Evolutionary conservation across 1,140 invertebrate genomes (phyloP).

Genomic region (Chlorops oryzae): DNA sequence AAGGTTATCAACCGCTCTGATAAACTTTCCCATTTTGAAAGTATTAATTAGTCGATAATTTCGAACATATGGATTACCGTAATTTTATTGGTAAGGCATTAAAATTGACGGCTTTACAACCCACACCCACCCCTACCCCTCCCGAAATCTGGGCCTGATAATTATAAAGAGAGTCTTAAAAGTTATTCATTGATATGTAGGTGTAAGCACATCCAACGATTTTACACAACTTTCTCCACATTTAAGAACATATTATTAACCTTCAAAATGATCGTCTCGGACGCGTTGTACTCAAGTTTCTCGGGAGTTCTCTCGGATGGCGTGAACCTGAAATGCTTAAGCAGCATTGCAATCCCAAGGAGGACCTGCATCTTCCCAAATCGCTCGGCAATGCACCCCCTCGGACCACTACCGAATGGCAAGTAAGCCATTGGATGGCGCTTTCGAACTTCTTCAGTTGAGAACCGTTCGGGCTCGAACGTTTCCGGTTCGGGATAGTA

Average conservation of each 20-base stretch:
- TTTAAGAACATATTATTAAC: conserved; percentile 1
- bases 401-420: conserved; percentile 49
- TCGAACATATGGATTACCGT: too few species aligned
- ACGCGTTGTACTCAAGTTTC: neutral
- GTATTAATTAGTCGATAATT: too few species aligned
- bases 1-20: too few species aligned
- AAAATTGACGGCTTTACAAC: too few species aligned
- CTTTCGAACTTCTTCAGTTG: conserved; percentile 47
- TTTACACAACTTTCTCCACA: neutral
- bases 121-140: too few species aligned
- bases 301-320: conserved; percentile 14
- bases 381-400: conserved; percentile 49
- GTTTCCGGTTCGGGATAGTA: conserved; percentile 57
- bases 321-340: conserved; percentile 14
- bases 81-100: too few species aligned
- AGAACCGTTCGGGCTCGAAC: conserved; percentile 62
- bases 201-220: too few species aligned
- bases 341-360: conserved; percentile 28
- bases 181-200: too few species aligned
- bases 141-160: too few species aligned
- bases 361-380: conserved; percentile 47
- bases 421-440: conserved; percentile 48
- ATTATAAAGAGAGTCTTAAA: too few species aligned
- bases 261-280: neutral
- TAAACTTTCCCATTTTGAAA: too few species aligned